Conservation (phyloP, 2,888 invertebrate genomes). For the Patella pellucida region DNA sequence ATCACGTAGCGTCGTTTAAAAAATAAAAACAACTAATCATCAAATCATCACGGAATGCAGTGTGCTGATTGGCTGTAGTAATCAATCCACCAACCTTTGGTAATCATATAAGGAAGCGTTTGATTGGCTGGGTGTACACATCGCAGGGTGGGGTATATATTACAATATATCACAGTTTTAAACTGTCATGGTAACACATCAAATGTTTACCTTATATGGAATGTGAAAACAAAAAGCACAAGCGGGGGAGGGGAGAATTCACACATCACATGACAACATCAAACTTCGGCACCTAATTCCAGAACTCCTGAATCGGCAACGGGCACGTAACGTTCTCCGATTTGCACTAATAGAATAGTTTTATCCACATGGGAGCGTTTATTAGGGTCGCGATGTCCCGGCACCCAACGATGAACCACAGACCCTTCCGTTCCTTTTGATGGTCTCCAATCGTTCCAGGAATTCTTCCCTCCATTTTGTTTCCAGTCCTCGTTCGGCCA, state of each 20-base stretch:
- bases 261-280: slow-evolving; percentile 22
- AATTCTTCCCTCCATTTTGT: slow-evolving; percentile 86
- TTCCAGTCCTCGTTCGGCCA: slow-evolving; percentile 95
- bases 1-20: too few relatives aligned
- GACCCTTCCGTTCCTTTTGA: slow-evolving; percentile 91
- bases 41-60: too few relatives aligned
- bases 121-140: too few relatives aligned
- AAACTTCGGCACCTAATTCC: slow-evolving; percentile 67
- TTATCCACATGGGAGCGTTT: slow-evolving; percentile 92
- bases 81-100: too few relatives aligned
- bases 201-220: slow-evolving; percentile 6
- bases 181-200: not conserved
- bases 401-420: slow-evolving; percentile 94
- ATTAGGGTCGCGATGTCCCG: slow-evolving; percentile 89
- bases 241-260: not conserved
- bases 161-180: not conserved
- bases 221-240: slow-evolving; percentile 8
- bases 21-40: too few relatives aligned
- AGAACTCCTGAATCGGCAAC: slow-evolving; percentile 89
- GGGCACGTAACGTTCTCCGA: slow-evolving; percentile 92
- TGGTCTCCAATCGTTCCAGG: slow-evolving; percentile 93
- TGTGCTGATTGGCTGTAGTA: too few relatives aligned
- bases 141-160: too few relatives aligned
- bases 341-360: slow-evolving; percentile 90
- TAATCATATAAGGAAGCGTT: too few relatives aligned